Evolutionary conservation across 2,797 vertebrate species (phyloP).

Genomic region (Eremophila alpestris): DNA sequence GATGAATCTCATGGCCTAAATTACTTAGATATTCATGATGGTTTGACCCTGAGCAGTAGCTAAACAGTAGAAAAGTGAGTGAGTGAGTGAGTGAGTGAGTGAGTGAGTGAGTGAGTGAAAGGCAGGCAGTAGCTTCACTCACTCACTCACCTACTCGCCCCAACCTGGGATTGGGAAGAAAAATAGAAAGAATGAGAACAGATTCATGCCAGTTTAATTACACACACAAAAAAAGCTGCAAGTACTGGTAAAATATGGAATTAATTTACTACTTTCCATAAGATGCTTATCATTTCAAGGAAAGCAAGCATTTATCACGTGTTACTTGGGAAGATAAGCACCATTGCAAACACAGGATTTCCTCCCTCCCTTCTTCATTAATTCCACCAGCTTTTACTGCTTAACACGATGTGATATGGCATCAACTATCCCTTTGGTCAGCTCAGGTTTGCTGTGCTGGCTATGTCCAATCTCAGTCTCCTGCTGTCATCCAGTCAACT

Average conservation of each 20-base stretch:
- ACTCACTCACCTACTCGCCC: background rate
- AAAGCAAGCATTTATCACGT: background rate
- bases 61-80: no score
- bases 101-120: no score
- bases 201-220: background rate
- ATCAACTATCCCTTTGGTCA: background rate
- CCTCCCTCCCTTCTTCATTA: fast-evolving
- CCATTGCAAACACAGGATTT: fast-evolving
- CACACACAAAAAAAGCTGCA: background rate
- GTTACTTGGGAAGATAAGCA: background rate
- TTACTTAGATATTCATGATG: background rate
- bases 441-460: background rate
- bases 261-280: background rate
- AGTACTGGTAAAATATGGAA: background rate
- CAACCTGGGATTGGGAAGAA: background rate
- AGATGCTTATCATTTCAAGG: background rate
- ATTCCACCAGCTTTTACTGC: background rate
- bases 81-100: no score
- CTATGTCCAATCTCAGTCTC: background rate
- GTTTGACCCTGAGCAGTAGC: background rate
- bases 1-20: background rate
- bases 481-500: background rate
- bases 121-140: no score
- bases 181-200: background rate
- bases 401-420: fast-evolving